Percentiles rank a stretch among this genome's conserved stretches.
These are phyloP conservation scores for Tenthredo notha DNA, from an alignment of 2,888 invertebrate genomes.

Conservation along the genomic window DNA sequence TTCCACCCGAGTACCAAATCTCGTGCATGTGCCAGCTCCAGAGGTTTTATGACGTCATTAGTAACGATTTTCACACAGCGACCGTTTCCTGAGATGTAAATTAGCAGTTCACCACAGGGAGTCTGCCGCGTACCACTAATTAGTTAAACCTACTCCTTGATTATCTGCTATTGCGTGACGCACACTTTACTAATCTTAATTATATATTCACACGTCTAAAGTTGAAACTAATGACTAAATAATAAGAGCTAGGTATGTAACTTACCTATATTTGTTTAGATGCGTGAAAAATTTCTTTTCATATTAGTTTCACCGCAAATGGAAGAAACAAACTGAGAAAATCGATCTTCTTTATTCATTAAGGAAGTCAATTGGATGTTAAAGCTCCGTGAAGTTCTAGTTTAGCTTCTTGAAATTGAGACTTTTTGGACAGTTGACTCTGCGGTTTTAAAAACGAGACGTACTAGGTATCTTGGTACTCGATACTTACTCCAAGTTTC, in stretches of 20 bases:
- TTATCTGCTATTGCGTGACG: conserved; percentile 49
- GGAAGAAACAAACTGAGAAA: neutral
- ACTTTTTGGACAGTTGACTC: conserved; percentile 14
- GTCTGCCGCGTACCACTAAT: conserved; percentile 30
- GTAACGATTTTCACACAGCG: conserved; percentile 66
- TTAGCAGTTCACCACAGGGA: conserved; percentile 58
- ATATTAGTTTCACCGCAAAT: neutral
- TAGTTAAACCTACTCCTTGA: conserved; percentile 40
- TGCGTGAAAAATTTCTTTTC: neutral
- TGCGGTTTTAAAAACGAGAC: neutral
- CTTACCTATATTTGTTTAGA: neutral
- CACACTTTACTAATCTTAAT: conserved; percentile 38
- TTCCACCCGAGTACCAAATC: conserved; percentile 16
- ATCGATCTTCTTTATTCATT: neutral
- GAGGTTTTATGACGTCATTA: conserved; percentile 64
- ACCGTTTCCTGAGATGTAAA: conserved; percentile 65
- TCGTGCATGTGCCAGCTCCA: conserved; percentile 50
- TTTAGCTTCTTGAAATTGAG: conserved; percentile 6
- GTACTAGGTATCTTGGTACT: conserved; percentile 3
- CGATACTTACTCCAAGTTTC: conserved; percentile 18
- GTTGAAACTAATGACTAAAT: conserved; percentile 22
- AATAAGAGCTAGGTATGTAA: neutral
- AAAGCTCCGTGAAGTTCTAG: neutral
- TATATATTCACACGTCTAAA: conserved; percentile 20
- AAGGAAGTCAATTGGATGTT: neutral